Evolutionary conservation across 2,888 invertebrate genomes (phyloP).

Genomic region (Chorisops tibialis): DNA sequence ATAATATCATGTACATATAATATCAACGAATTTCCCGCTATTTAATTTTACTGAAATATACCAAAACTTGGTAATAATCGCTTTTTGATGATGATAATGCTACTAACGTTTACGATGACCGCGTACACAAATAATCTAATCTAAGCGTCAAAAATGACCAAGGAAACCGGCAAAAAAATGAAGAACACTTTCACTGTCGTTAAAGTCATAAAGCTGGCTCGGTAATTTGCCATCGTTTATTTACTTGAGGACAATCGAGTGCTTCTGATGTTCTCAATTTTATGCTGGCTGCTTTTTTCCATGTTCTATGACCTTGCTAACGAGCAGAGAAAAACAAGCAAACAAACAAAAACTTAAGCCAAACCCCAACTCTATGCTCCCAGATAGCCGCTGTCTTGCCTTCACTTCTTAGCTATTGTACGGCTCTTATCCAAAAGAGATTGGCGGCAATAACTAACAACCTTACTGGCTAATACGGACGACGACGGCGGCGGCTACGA

Average conservation of each 20-base stretch:
- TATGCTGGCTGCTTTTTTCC: constrained; percentile 25
- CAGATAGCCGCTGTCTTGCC: constrained; percentile 8
- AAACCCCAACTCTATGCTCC: background rate
- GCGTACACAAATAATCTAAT: too few relatives aligned
- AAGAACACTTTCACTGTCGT: constrained; percentile 23
- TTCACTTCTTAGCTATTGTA: constrained; percentile 17
- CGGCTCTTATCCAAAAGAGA: constrained; percentile 17
- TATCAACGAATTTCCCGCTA: too few relatives aligned
- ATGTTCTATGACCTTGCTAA: constrained; percentile 35
- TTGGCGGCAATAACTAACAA: constrained; percentile 12
- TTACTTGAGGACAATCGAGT: constrained; percentile 18
- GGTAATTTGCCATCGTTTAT: constrained; percentile 18
- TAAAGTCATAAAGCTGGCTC: constrained; percentile 4
- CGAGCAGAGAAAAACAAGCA: constrained; percentile 3
- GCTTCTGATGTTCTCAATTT: constrained; percentile 13
- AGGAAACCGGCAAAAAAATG: constrained; percentile 16
- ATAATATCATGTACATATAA: too few relatives aligned
- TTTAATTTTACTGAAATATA: too few relatives aligned
- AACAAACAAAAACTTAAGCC: background rate
- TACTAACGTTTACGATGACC: too few relatives aligned
- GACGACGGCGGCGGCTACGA: constrained; percentile 22
- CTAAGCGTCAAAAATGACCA: too few relatives aligned
- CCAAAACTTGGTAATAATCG: too few relatives aligned
- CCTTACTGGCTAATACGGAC: constrained; percentile 3
- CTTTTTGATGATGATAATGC: too few relatives aligned